Evolutionary conservation across 2,113 vertebrate species (phyloP), one percentile per base, ranked within the genome.

Genomic region (Eleginops maclovinus): DNA sequence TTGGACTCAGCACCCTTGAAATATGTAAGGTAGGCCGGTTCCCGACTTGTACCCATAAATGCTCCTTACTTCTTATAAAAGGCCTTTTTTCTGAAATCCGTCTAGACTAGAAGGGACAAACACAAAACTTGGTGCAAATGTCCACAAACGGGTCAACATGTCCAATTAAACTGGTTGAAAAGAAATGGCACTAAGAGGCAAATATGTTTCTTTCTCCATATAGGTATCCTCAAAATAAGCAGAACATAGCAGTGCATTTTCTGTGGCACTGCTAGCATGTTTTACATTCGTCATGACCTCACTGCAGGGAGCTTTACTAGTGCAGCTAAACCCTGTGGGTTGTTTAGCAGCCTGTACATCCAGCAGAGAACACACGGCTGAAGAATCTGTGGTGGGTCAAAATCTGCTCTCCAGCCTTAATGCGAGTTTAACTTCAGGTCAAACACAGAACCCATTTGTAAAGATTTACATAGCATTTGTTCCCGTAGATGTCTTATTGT

Each of bases 381-480:
- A 69, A 11, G 36, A 49, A 40, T 54, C 15, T 54, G 8, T 59
- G 53, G 41, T 22, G 6, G 0, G 9, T 56, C 10, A n/a, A 19
- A 19, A 21, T 26, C 26, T 41, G 26, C 31, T 44, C 44, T 36
- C 50, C 66, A 44, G 24, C 40, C 7, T 26, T 3, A 50, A n/a
- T n/a, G 43, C 40, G 59, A 54, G 59, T 67, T 63, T 28, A 46
- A 67, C 11, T 3, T 14, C 53, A 31, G 22, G 26, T 58, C 50
- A 71, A 54, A 41, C 17, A 50, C 1, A 55, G 19, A 46, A 41
- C 59, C 51, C 6, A 73, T 31, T 26, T 16, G 9, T 22, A 79
- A 62, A 60, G 1, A 66, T 21, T 46, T 28, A n/a, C n/a, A 64
- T 21, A 46, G 31, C 64, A 73, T 46, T 55, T 64, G 40, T 24